Conservation (phyloP, 1,140 invertebrate genomes). For the Halyomorpha halys region DNA sequence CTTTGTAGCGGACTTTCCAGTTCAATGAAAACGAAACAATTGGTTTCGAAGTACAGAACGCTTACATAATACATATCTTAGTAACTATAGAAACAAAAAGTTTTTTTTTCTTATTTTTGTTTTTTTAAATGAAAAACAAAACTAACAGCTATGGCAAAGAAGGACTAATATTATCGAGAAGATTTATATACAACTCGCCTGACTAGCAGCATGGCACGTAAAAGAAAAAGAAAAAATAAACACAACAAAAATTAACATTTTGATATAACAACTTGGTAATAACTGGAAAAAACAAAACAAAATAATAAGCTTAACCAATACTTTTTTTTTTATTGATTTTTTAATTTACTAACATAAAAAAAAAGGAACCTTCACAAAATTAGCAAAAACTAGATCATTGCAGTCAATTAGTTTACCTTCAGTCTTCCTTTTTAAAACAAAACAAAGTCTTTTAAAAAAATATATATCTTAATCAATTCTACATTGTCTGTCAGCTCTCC, state of each 20-base stretch:
- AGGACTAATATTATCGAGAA: not conserved
- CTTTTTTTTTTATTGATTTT: not conserved
- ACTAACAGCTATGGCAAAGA: too few relatives aligned
- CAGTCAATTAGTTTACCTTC: conserved; percentile 17
- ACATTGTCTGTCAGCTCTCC: not conserved
- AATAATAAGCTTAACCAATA: conserved; percentile 2
- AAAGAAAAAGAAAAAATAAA: conserved; percentile 9
- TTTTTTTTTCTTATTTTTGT: too few relatives aligned
- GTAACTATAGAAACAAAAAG: too few relatives aligned
- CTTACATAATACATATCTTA: not conserved
- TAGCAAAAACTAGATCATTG: conserved; percentile 12
- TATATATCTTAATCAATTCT: conserved; percentile 16
- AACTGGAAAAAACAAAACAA: conserved; percentile 1
- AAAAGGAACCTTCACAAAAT: conserved; percentile 17
- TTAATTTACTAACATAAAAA: conserved; percentile 10
- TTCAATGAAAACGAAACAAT: not conserved
- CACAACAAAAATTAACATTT: conserved; percentile 7
- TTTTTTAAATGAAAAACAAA: too few relatives aligned
- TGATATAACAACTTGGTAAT: conserved; percentile 3
- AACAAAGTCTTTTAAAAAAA: conserved; percentile 19
- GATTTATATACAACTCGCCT: conserved; percentile 6
- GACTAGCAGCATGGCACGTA: conserved; percentile 15
- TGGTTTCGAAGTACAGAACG: conserved; percentile 1
- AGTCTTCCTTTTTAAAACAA: conserved; percentile 19
- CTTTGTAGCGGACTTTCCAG: not conserved